Conservation (phyloP, 2,888 invertebrate genomes). For the Nomada ferruginata region DNA sequence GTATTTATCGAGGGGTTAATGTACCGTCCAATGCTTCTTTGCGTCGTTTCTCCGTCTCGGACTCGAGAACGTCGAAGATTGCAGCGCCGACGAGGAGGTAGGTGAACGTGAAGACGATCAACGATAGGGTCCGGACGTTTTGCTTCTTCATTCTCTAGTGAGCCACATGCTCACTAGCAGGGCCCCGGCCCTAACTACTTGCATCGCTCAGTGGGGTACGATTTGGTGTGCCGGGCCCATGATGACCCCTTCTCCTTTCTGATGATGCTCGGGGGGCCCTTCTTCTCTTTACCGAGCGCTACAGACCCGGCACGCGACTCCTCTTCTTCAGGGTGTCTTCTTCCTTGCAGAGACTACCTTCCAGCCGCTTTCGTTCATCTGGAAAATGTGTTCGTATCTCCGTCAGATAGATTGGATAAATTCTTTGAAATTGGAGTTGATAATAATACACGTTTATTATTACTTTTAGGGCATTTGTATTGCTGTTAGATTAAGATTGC, state of each 20-base stretch:
- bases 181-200: slow-evolving; percentile 84
- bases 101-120: slow-evolving; percentile 99
- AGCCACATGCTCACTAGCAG: slow-evolving; percentile 87
- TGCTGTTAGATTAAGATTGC: too few relatives aligned
- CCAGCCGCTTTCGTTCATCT: slow-evolving; percentile 80
- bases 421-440: neutral
- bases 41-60: slow-evolving; percentile 96
- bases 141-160: slow-evolving; percentile 99
- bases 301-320: slow-evolving; percentile 77
- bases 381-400: slow-evolving; percentile 39
- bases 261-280: slow-evolving; percentile 63
- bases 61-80: slow-evolving; percentile 99
- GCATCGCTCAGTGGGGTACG: slow-evolving; percentile 83
- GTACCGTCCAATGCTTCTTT: slow-evolving; percentile 95
- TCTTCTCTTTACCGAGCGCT: slow-evolving; percentile 71
- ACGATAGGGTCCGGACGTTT: slow-evolving; percentile 99
- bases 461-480: too few relatives aligned
- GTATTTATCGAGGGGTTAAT: slow-evolving; percentile 20
- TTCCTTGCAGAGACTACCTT: slow-evolving; percentile 74
- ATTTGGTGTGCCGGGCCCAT: slow-evolving; percentile 80
- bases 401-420: too few relatives aligned
- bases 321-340: slow-evolving; percentile 75
- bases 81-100: slow-evolving; percentile 99
- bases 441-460: too few relatives aligned
- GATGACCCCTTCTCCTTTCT: slow-evolving; percentile 67